Conservation (phyloP, 2,797 vertebrate species). For the Margarornis squamiger region DNA sequence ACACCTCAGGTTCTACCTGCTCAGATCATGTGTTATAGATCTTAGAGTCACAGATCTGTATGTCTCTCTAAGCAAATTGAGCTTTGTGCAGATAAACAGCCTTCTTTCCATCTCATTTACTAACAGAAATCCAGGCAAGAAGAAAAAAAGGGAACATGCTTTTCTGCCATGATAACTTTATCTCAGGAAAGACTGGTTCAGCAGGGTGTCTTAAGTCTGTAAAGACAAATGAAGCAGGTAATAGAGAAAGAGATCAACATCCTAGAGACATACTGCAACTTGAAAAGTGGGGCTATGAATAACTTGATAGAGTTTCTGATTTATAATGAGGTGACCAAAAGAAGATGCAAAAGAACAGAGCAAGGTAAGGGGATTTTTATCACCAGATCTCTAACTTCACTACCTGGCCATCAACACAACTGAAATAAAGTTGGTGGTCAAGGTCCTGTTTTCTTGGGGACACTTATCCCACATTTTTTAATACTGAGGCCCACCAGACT, state of each 20-base stretch:
- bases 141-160: not conserved
- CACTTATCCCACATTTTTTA: not conserved
- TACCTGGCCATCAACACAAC: not conserved
- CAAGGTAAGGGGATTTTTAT: not conserved
- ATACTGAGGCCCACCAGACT: not conserved
- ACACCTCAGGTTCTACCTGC: not conserved
- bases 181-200: not conserved
- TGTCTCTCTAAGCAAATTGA: not conserved
- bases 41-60: not conserved
- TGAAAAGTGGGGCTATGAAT: not conserved
- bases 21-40: not conserved
- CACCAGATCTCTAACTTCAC: not conserved
- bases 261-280: not conserved
- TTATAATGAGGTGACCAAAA: not conserved
- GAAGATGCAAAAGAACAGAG: not conserved
- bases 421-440: not conserved
- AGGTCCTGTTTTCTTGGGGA: not conserved
- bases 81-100: not conserved
- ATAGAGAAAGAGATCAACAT: not conserved
- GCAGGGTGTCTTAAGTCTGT: not conserved
- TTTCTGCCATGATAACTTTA: not conserved
- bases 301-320: not conserved
- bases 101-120: not conserved
- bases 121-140: not conserved
- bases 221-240: not conserved